Evolutionary conservation across 2,797 vertebrate genomes (phyloP).

Genomic region (Clarias pachynema): DNA sequence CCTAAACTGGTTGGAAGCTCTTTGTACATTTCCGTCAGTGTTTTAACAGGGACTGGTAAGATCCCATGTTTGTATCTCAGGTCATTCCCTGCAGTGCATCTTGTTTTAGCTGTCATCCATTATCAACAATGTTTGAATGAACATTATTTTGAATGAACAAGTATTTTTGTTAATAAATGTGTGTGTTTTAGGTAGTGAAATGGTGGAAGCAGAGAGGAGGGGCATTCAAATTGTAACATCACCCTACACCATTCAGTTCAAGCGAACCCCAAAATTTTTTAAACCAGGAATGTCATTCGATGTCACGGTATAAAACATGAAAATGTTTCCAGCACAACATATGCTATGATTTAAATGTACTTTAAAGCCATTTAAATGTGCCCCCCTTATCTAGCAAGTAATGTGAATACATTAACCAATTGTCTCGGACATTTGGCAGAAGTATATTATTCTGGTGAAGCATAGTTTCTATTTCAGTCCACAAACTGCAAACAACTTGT

Average conservation of each 20-base stretch:
- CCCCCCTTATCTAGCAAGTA: neutral
- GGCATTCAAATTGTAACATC: slow-evolving; percentile 56
- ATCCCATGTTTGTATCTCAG: neutral
- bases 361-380: neutral
- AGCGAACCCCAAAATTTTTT: slow-evolving; percentile 49
- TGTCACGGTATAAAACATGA: slow-evolving; percentile 38
- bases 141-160: too few species aligned
- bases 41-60: slow-evolving; percentile 78
- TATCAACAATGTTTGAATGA: neutral
- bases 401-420: too few species aligned
- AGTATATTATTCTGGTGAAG: too few species aligned
- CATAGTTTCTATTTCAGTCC: too few species aligned
- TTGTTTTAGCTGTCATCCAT: neutral
- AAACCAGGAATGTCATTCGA: slow-evolving; percentile 58
- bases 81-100: neutral
- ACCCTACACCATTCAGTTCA: slow-evolving; percentile 56
- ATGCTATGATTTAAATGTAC: neutral
- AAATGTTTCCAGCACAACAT: neutral
- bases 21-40: slow-evolving; percentile 47
- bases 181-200: slow-evolving; percentile 46
- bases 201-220: slow-evolving; percentile 62
- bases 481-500: too few species aligned
- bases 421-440: too few species aligned
- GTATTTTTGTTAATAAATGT: neutral
- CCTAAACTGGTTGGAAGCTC: slow-evolving; percentile 33